These are phyloP conservation scores for Corydoras maculifer DNA, from an alignment of 2,113 vertebrate species.

Conservation along the genomic window DNA sequence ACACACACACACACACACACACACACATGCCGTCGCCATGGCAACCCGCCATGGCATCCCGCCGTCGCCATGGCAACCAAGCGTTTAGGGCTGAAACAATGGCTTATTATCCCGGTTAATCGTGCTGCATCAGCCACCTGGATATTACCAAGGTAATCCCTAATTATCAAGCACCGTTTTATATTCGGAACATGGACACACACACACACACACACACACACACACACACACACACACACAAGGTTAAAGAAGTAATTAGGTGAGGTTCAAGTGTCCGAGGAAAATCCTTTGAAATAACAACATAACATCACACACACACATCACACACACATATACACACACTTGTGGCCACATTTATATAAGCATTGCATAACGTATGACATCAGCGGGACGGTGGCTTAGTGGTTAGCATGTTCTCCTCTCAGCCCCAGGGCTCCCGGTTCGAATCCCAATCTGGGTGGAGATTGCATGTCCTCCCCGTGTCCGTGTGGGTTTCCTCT, in stretches of 20 bases:
- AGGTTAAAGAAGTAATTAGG: conserved; percentile 28
- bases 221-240: conserved; percentile 1
- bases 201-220: conserved; percentile 5
- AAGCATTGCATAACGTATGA: no score
- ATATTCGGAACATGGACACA: conserved; percentile 17
- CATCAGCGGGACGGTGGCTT: no score
- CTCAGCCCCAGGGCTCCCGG: no score
- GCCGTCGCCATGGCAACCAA: conserved; percentile 28
- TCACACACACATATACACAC: conserved; percentile 10
- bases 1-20: no score
- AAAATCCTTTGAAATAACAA: conserved; percentile 17
- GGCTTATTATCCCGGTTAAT: conserved; percentile 37
- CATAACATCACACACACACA: conserved; percentile 10
- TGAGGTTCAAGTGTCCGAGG: conserved; percentile 37
- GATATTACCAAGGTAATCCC: conserved; percentile 40
- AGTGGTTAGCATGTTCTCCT: no score
- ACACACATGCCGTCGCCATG: background rate
- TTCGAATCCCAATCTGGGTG: no score
- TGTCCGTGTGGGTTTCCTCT: no score
- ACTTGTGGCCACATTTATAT: no score
- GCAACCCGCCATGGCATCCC: background rate
- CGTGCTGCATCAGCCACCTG: conserved; percentile 25
- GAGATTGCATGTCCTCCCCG: no score
- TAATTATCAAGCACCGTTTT: conserved; percentile 39
- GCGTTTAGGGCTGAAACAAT: conserved; percentile 29